Evolutionary conservation across 1,140 invertebrate genomes (phyloP).

Genomic region (Pinna nobilis): DNA sequence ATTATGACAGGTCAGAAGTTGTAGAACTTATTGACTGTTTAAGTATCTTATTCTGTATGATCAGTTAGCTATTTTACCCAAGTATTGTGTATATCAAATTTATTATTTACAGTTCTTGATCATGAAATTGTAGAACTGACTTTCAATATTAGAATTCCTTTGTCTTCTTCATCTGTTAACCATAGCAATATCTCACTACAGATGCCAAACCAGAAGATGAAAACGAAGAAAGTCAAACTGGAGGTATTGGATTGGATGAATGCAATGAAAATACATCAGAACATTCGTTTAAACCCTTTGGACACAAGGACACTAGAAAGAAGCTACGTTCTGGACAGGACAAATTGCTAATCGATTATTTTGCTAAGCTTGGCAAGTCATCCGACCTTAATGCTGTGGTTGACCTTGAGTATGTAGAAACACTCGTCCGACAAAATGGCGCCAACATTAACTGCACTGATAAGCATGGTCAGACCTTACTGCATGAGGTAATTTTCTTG

Average conservation of each 20-base stretch:
- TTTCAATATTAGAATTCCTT: too few species aligned
- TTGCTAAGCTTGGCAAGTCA: slow-evolving; percentile 64
- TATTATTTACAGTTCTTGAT: too few species aligned
- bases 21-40: too few species aligned
- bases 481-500: slow-evolving; percentile 65
- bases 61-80: too few species aligned
- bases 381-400: slow-evolving; percentile 55
- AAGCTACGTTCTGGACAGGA: slow-evolving; percentile 54
- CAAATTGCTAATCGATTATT: slow-evolving; percentile 67
- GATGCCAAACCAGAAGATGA: slow-evolving; percentile 1
- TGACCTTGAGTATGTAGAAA: slow-evolving; percentile 68
- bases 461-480: slow-evolving; percentile 68
- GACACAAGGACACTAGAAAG: slow-evolving; percentile 29
- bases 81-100: too few species aligned
- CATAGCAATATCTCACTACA: too few species aligned
- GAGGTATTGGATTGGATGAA: slow-evolving; percentile 57
- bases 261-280: slow-evolving; percentile 44
- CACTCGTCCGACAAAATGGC: slow-evolving; percentile 60
- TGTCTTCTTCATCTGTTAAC: too few species aligned
- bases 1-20: too few species aligned
- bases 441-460: slow-evolving; percentile 68
- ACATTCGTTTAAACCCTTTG: slow-evolving; percentile 21
- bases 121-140: too few species aligned
- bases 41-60: too few species aligned
- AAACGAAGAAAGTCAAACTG: slow-evolving; percentile 25